Conservation (phyloP, 2,113 vertebrate species). For the Pollimyrus isidori region DNA sequence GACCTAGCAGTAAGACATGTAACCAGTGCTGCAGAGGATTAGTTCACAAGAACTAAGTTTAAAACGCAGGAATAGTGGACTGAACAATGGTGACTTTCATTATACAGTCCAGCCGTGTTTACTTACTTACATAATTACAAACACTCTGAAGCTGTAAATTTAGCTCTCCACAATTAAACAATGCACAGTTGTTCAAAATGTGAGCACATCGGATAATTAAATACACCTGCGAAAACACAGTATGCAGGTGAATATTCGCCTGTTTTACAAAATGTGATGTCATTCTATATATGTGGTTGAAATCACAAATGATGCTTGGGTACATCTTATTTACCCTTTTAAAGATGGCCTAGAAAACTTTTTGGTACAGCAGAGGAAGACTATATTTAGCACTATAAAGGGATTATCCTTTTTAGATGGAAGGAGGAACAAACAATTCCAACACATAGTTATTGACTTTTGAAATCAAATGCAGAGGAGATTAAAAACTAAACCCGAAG, state of each 20-base stretch:
- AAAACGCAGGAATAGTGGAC: not conserved
- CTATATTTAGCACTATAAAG: constrained; percentile 39
- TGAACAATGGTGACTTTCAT: not conserved
- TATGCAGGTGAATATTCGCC: not conserved
- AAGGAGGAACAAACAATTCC: constrained; percentile 63
- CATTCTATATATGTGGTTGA: not conserved
- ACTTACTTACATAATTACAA: not conserved
- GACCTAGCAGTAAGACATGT: not conserved
- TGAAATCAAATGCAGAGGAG: constrained; percentile 46
- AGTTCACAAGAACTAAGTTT: not conserved
- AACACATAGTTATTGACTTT: constrained; percentile 65
- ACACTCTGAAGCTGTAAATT: not conserved
- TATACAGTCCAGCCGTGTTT: not conserved
- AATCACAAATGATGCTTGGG: not conserved
- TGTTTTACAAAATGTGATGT: not conserved
- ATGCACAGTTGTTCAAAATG: not conserved
- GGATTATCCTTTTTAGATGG: constrained; percentile 60
- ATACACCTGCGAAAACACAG: not conserved
- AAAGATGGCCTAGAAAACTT: constrained; percentile 25
- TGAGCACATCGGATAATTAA: not conserved
- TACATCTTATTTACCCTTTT: constrained; percentile 51
- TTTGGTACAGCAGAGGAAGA: constrained; percentile 31
- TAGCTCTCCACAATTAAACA: not conserved
- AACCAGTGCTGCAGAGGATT: not conserved
- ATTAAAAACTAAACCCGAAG: constrained; percentile 64